Evolutionary conservation across 1,140 invertebrate genomes (phyloP).

Genomic region (Danaus plexippus): DNA sequence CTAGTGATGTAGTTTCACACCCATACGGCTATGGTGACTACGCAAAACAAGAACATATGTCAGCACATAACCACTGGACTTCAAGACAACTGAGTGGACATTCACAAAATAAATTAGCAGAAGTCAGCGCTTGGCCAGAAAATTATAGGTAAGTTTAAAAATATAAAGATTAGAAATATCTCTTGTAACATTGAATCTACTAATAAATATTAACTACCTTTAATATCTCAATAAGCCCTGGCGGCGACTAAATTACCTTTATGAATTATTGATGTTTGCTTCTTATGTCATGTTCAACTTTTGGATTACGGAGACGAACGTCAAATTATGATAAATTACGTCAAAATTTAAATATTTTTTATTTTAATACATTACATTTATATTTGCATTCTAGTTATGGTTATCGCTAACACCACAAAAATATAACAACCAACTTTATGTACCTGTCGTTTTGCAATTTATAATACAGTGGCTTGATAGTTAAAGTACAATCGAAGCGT

Average conservation of each 20-base stretch:
- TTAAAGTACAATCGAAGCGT: conserved; percentile 41
- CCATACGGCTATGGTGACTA: conserved; percentile 64
- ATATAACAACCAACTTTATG: no score
- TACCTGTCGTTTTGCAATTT: neutral
- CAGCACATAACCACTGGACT: conserved; percentile 63
- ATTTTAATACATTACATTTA: neutral
- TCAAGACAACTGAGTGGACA: conserved; percentile 57
- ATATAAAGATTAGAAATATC: conserved; percentile 5
- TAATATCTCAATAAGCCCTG: conserved; percentile 49
- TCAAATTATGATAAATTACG: conserved; percentile 48
- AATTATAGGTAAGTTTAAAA: conserved; percentile 66
- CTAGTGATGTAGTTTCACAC: conserved; percentile 49
- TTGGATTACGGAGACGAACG: conserved; percentile 41
- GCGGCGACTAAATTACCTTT: conserved; percentile 38
- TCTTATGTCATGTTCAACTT: conserved; percentile 32
- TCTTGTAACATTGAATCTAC: conserved; percentile 15
- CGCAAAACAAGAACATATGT: conserved; percentile 63
- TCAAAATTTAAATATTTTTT: conserved; percentile 15
- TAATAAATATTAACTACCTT: conserved; percentile 22
- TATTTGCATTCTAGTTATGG: neutral
- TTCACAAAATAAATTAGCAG: conserved; percentile 62
- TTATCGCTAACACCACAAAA: neutral
- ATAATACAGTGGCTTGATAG: conserved; percentile 26
- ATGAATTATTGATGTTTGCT: conserved; percentile 59
- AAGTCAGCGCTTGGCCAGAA: conserved; percentile 67